Evolutionary conservation across 2,888 invertebrate species (phyloP).

Genomic region (Tipula lateralis): DNA sequence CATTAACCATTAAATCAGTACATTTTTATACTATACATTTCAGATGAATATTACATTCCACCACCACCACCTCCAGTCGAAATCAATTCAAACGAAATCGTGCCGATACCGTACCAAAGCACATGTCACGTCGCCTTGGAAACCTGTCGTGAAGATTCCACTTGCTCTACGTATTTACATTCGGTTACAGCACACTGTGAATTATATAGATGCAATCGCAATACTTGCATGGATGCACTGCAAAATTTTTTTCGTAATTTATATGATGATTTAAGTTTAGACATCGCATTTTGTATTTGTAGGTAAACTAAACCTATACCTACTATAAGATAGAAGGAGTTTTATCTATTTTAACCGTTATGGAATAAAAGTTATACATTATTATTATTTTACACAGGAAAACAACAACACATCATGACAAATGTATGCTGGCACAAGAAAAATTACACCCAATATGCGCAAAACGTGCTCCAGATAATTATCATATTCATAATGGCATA

Average conservation of each 20-base stretch:
- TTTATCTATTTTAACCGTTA: background rate
- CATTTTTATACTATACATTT: background rate
- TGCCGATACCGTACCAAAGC: constrained; percentile 49
- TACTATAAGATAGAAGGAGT: background rate
- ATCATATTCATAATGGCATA: constrained; percentile 49
- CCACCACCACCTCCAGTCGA: background rate
- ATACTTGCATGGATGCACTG: constrained; percentile 82
- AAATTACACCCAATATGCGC: constrained; percentile 86
- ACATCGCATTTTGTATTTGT: constrained; percentile 90
- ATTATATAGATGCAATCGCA: constrained; percentile 68
- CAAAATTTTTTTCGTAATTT: constrained; percentile 80
- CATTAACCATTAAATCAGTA: background rate
- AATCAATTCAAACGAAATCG: background rate
- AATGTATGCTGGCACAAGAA: constrained; percentile 84
- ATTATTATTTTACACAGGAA: background rate
- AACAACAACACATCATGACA: constrained; percentile 65
- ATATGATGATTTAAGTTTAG: constrained; percentile 75
- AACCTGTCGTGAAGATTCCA: constrained; percentile 74
- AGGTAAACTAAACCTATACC: constrained; percentile 59
- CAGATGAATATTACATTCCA: background rate
- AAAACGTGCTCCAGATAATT: constrained; percentile 65
- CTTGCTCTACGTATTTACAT: constrained; percentile 71
- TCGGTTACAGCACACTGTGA: constrained; percentile 84
- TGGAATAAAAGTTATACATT: background rate
- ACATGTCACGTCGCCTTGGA: constrained; percentile 83